Evolutionary conservation across 2,888 invertebrate species (phyloP).

Genomic region (Platerodrilus igneus): DNA sequence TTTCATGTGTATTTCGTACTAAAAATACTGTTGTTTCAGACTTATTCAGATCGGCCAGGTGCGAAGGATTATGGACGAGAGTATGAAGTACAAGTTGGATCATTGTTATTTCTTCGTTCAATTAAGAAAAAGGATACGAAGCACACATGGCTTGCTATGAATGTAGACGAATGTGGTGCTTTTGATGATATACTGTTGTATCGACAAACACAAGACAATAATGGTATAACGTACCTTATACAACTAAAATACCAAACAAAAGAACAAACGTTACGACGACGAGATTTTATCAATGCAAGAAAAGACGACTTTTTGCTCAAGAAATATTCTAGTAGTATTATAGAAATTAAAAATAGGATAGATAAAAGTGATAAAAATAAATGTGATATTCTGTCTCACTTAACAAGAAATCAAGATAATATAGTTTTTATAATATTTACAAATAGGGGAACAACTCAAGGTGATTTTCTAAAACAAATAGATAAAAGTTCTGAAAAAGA

Average conservation of each 20-base stretch:
- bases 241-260: conserved; percentile 4
- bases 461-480: not conserved
- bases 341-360: conserved; percentile 1
- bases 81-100: conserved; percentile 4
- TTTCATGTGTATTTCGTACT: no score
- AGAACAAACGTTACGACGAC: not conserved
- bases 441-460: conserved; percentile 2
- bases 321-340: conserved; percentile 1
- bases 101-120: conserved; percentile 1
- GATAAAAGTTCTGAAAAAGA: not conserved
- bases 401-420: not conserved
- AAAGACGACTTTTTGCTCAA: conserved; percentile 1
- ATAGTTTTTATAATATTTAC: conserved; percentile 6
- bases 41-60: not conserved
- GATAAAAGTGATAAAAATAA: not conserved
- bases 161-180: conserved; percentile 12
- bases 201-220: not conserved
- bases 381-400: not conserved
- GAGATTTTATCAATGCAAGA: conserved; percentile 5
- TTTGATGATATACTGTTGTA: conserved; percentile 9
- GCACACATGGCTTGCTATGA: conserved; percentile 3
- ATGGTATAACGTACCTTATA: conserved; percentile 4
- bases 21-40: no score
- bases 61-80: conserved; percentile 6
- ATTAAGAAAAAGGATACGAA: not conserved